Conservation (phyloP, 2,888 invertebrate genomes). For the Acleris laterana region DNA sequence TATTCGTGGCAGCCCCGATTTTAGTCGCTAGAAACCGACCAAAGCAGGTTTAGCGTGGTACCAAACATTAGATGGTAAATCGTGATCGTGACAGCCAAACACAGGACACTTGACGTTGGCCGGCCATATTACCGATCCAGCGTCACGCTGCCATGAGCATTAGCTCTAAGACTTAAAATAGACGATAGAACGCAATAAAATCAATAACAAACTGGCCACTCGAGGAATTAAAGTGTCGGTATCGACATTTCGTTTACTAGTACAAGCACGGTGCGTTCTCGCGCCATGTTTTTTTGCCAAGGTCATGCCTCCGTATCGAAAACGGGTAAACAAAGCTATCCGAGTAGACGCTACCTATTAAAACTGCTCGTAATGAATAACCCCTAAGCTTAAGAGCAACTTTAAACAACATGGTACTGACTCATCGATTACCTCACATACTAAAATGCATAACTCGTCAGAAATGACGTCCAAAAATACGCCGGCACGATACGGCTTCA, state of each 20-base stretch:
- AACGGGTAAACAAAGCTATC: constrained; percentile 79
- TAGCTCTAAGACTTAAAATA: constrained; percentile 70
- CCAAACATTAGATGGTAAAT: constrained; percentile 57
- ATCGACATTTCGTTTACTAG: constrained; percentile 51
- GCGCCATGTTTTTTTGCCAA: constrained; percentile 83
- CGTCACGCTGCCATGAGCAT: constrained; percentile 77
- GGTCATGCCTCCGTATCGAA: constrained; percentile 78
- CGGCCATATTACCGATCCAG: constrained; percentile 80
- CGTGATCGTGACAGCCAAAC: constrained; percentile 64
- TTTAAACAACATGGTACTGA: constrained; percentile 56
- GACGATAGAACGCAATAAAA: constrained; percentile 61
- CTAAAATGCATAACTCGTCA: constrained; percentile 58
- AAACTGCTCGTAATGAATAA: constrained; percentile 41
- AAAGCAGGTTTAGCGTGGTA: constrained; percentile 29
- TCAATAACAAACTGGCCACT: constrained; percentile 55
- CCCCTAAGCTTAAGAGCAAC: constrained; percentile 39
- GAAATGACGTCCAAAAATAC: constrained; percentile 75
- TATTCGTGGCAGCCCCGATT: constrained; percentile 45
- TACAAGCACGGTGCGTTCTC: constrained; percentile 72
- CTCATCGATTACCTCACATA: constrained; percentile 73
- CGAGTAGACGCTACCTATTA: constrained; percentile 43
- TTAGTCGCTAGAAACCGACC: constrained; percentile 39
- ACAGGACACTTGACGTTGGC: constrained; percentile 62
- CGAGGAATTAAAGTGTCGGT: constrained; percentile 43
- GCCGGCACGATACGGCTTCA: constrained; percentile 62